phyloP scores from a whole-genome alignment of 2,113 vertebrate species.

The Neolamprologus caudopunctatus region DNA sequence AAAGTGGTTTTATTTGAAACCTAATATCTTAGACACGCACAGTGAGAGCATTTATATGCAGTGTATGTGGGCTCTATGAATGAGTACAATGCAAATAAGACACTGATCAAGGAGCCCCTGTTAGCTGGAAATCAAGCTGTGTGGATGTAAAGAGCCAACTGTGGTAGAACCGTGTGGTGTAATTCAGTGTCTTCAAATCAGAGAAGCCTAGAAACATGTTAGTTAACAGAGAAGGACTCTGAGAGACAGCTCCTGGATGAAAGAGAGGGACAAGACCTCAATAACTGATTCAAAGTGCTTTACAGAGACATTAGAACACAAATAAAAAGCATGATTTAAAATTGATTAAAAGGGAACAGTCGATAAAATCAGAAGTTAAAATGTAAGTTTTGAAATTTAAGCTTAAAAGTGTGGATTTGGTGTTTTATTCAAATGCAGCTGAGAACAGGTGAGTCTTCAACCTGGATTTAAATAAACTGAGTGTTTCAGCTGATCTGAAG shows the following conservation, averaged over 20 bases:
- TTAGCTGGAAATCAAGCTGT: background rate
- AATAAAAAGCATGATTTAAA: no score
- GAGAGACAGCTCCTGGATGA: background rate
- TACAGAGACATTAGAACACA: no score
- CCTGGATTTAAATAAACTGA: no score
- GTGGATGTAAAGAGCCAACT: background rate
- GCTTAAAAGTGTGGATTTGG: no score
- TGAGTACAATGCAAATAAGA: background rate
- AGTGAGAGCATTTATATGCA: fast-evolving
- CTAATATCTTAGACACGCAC: background rate
- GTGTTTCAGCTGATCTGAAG: no score
- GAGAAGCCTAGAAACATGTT: background rate
- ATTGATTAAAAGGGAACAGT: no score
- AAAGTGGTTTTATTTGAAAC: background rate
- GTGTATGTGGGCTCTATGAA: background rate
- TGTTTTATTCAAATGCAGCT: fast-evolving
- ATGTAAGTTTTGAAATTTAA: no score
- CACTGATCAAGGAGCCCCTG: background rate
- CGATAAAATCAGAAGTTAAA: no score
- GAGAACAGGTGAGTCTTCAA: no score
- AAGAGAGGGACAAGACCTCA: background rate
- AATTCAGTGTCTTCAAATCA: background rate
- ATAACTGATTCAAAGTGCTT: background rate
- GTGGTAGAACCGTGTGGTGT: fast-evolving
- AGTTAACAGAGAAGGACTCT: background rate